Base-by-base conservation (phyloP, 2,888 invertebrate genomes). In the Metalampra italica region DNA sequence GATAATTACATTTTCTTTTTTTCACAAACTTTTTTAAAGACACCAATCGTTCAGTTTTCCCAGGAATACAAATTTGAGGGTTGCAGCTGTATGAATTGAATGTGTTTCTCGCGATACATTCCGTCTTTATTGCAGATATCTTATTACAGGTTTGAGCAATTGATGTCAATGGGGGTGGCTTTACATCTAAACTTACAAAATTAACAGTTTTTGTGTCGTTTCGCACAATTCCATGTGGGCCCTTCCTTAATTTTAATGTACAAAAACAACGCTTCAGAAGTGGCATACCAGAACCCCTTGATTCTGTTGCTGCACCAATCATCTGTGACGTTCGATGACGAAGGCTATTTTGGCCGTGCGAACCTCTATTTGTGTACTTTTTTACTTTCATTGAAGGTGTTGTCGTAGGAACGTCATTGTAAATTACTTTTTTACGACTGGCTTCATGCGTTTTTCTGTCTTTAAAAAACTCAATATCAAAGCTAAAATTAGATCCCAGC, bases 201-300 rank as follows among this genome's bases (percentile, higher is more conserved):
- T 39, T 39, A 39, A 15, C 8, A 1, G 14, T 39, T 39, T 14
- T 39, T 14, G 14, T 39, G 3, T 39, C 15, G 13, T 14, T 22
- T 22, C 22, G 22, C 22, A 22, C 22, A 22, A 3, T 22, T 22
- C 22, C 22, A 22, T 22, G 22, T 22, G 14, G 14, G 4, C 7
- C 7, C 13, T 55, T 47, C 15, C 46, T 52, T 29, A 62, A 53
- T 43, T 54, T 54, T 45, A 66, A 52, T 7, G 62, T 66, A 52
- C 65, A 66, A 49, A 67, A 62, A 40, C 66, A 69, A 46, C 61
- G 60, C 56, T 65, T 60, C 14, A 66, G 37, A 34, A 59, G 54
- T 29, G 54, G 51, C 51, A 60, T 55, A 32, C 49, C 54, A n/a
- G 59, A 52, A 29, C 54, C 55, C 51, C 22, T 54, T 9, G 49